Percentiles rank a stretch among this genome's conserved stretches.
Conservation (phyloP, 2,113 vertebrate genomes). For the Corydoras sp. region DNA sequence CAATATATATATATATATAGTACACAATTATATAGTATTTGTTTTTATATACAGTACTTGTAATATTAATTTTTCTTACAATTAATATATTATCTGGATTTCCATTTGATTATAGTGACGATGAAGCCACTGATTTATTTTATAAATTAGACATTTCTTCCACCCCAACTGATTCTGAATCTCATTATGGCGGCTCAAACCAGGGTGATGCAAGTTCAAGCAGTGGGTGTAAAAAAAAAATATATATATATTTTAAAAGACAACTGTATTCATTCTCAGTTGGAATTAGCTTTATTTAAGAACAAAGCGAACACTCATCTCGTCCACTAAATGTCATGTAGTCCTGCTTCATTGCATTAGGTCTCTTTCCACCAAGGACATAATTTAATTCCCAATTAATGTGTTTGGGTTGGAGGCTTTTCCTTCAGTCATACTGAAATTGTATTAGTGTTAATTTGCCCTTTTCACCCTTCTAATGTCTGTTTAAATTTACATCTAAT, state of each 20-base stretch:
- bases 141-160: not conserved
- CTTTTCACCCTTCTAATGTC: constrained; percentile 22
- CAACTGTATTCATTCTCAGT: constrained; percentile 9
- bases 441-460: constrained; percentile 28
- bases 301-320: constrained; percentile 29
- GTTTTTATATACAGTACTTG: too few species aligned
- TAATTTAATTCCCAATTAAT: constrained; percentile 43
- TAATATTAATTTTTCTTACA: too few species aligned
- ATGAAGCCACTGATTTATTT: too few species aligned
- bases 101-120: too few species aligned
- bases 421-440: constrained; percentile 32
- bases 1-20: too few species aligned
- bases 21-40: too few species aligned
- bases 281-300: constrained; percentile 20
- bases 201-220: not conserved
- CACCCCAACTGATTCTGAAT: not conserved
- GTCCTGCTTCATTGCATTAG: constrained; percentile 33
- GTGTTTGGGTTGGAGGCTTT: constrained; percentile 32
- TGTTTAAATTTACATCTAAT: not conserved
- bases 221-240: constrained; percentile 5
- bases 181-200: not conserved
- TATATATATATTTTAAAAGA: constrained; percentile 7
- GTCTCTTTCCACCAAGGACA: constrained; percentile 26
- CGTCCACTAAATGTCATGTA: constrained; percentile 36
- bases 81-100: too few species aligned